Evolutionary conservation across 2,888 invertebrate species (phyloP), one percentile per base, ranked within the genome.

Genomic region (Drosophila leonis): DNA sequence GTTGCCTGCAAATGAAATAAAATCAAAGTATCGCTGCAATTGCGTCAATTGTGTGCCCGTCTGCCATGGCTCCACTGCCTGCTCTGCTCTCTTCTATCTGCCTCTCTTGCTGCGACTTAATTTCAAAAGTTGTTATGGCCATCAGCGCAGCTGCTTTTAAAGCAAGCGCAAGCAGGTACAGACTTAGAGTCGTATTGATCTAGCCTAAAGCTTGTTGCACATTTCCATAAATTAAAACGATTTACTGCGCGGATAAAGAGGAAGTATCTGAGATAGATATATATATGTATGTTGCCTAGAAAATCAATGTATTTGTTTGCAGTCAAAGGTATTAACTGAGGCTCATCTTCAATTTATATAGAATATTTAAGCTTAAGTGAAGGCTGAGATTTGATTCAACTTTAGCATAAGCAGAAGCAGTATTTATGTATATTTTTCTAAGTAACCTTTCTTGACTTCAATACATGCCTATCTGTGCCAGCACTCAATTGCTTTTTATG

Each of bases 11-110:
- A 87, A 83, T 87, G 80, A 81, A 87, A 87, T 90, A 83, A 87
- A 87, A 87, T 90, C 88, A 88, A 85, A 90, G 86, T 90, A 83
- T 87, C 83, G 75, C 69, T 76, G 79, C 90, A 88, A 87, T 90
- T 87, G 86, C 86, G 74, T 83, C 86, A 88, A 87, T 87, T 87
- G 86, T 88, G 75, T 57, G 59, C 55, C 54, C 80, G 54, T 62
- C 80, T 68, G 62, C 41, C 55, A 35, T 33, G 3, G 3, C 44
- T 15, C n/a, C 12, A 10, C 18, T 9, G 44, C 44, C 29, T 4
- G 9, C 39, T 24, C 4, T 31, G 12, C 24, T 15, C 27, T 15
- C 4, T 10, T 3, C 8, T 18, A 35, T 33, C 51, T 65, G 68
- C 65, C 46, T 63, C 64, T 65, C 80, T 80, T 52, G 69, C 83